Evolutionary conservation across 1,140 invertebrate species (phyloP), one percentile per base, ranked within the genome.

Genomic region (Batillaria attramentaria): DNA sequence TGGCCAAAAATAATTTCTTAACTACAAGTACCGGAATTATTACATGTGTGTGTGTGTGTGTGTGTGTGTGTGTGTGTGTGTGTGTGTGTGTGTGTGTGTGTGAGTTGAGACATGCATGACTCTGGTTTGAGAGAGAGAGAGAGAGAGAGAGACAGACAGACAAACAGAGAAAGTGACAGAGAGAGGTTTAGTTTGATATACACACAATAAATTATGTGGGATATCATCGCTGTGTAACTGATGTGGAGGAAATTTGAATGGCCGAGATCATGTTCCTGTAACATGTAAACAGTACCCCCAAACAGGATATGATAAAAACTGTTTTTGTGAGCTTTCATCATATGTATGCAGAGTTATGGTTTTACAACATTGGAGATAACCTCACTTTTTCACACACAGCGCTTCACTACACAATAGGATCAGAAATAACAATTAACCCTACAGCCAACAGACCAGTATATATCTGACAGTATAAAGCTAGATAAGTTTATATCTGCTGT

Each of bases 11-110:
- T 8, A 16, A 1, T 65, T 13, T 35, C 31, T 65, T n/a, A n/a
- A n/a, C n/a, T n/a, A n/a, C n/a, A n/a, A n/a, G n/a, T n/a, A n/a
- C n/a, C n/a, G n/a, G n/a, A n/a, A 8, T 24, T 10, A 35, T 6
- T 65, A 42, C 41, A 28, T 28, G 35, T 54, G 87, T 94, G 95
- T n/a, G 92, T 92, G 0, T 94, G 94, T 90, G 98, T 98, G 0
- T 96, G 96, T 90, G 97, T 96, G 74, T 94, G 93, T 87, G 94
- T 94, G 16, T 93, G 91, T 10, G 94, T 82, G 10, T 74, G 70
- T n/a, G 57, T 60, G 57, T 65, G 62, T 1, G 31, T 35, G 62
- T 65, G 62, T 24, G 62, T 65, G 62, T 35, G 31, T 65, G 31
- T 20, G 62, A 18, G 3, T 35, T 10, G 8, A n/a, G n/a, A 18